Evolutionary conservation across 2,888 invertebrate genomes (phyloP), one percentile per base, ranked within the genome.

Genomic region (Bellardia bayeri): DNA sequence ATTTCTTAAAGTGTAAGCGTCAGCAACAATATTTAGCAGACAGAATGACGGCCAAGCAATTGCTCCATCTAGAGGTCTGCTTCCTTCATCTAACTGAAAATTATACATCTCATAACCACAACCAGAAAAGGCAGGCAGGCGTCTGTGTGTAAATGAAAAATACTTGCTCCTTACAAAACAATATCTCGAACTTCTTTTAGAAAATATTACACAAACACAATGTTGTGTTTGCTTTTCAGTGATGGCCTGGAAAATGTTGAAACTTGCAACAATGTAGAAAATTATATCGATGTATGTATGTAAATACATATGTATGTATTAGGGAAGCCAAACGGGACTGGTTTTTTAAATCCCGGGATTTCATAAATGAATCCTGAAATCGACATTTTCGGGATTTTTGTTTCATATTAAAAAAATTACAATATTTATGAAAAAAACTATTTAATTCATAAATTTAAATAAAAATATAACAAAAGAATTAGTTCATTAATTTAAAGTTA

Each of bases 211-310:
- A 78, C 23, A 42, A 64, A 71, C n/a, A 78, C 30, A 78, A 66
- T 72, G 58, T 45, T 42, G 16, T 42, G 56, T 74, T 86, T 76
- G 81, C 72, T 81, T 72, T 82, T 64, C 63, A 82, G 58, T 78
- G 82, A 61, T 78, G 76, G 56, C 37, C 61, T 78, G 66, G 72
- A 78, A 82, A 85, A 72, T 58, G 49, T 82, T 68, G 76, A 85
- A 85, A 85, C 56, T 51, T 76, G 58, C 74, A 78, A 72, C 82
- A 72, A 78, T 66, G 85, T 72, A 66, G 82, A 85, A 85, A 85
- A 85, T 85, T 81, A 69, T 58, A 71, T 80, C 37, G 30, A 69
- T 23, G 23, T 23, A 23, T 23, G 23, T 23, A 23, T 23, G 23
- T 23, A 23, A 23, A 23, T 23, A 23, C 23, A 23, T 23, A 23